phyloP scores from a whole-genome alignment of 2,797 vertebrate species.

The Meriones psammophilus region DNA sequence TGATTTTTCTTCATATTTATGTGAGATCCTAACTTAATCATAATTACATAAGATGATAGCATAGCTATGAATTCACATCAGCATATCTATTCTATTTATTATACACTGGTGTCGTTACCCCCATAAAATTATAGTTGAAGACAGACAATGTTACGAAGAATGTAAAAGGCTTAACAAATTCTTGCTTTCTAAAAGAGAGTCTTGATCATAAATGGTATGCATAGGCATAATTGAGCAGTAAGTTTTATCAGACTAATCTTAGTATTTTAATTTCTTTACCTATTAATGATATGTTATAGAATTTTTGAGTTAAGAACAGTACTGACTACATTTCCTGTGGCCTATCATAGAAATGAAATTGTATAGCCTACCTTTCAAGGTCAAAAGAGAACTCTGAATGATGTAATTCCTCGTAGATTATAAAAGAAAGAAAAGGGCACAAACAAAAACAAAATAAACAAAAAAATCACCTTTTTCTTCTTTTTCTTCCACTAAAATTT shows the following conservation, averaged over 20 bases:
- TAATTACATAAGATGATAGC: not conserved
- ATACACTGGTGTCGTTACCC: not conserved
- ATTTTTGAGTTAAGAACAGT: not conserved
- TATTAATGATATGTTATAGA: not conserved
- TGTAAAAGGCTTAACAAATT: not conserved
- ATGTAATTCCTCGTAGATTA: not conserved
- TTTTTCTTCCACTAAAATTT: not conserved
- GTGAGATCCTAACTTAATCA: not conserved
- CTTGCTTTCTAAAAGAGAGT: not conserved
- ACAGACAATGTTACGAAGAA: not conserved
- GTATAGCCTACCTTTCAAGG: not conserved
- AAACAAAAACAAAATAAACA: not conserved
- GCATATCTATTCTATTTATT: not conserved
- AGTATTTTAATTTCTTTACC: slow-evolving; percentile 13
- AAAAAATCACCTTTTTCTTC: no score
- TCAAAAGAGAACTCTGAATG: not conserved
- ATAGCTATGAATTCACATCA: not conserved
- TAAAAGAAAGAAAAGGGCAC: not conserved
- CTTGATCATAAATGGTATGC: not conserved
- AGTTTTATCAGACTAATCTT: not conserved
- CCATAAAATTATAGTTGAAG: slow-evolving; percentile 11
- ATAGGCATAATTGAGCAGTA: not conserved
- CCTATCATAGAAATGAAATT: not conserved
- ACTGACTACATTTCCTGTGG: not conserved
- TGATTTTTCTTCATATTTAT: not conserved